phyloP scores from a whole-genome alignment of 2,797 vertebrate genomes.

The Halcyon badia region DNA sequence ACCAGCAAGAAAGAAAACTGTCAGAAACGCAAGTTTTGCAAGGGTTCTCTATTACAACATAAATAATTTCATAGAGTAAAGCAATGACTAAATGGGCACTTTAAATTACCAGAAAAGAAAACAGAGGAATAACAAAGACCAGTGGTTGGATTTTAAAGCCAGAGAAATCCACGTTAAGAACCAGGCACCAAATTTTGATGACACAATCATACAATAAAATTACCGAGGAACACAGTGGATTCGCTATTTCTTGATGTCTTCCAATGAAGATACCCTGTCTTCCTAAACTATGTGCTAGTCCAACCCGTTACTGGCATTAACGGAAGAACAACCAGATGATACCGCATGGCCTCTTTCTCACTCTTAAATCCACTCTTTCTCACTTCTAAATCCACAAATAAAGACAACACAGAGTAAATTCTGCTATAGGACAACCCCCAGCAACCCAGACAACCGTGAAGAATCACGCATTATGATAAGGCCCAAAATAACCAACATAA shows the following conservation, averaged over 20 bases:
- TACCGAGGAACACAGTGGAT: not conserved
- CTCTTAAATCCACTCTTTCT: too few relatives aligned
- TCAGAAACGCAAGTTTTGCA: not conserved
- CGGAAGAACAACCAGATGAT: not conserved
- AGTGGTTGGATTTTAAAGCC: not conserved
- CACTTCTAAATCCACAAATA: not conserved
- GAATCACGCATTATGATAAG: not conserved
- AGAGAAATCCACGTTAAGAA: not conserved
- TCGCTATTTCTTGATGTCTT: not conserved
- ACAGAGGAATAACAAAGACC: not conserved
- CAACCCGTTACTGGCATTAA: not conserved
- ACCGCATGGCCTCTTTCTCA: not conserved
- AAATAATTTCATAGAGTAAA: not conserved
- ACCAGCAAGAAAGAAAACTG: not conserved
- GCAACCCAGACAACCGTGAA: not conserved
- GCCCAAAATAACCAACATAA: not conserved
- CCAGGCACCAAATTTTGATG: not conserved
- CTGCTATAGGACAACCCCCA: not conserved
- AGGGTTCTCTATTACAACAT: not conserved
- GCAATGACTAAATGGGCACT: not conserved
- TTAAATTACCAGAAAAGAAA: not conserved
- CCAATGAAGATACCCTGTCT: not conserved
- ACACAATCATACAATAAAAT: not conserved
- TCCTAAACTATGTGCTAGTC: not conserved
- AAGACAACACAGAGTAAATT: not conserved